Percentiles rank a stretch among this genome's conserved stretches.
Conservation (phyloP, 2,888 invertebrate genomes). For the Smittia sp. region DNA sequence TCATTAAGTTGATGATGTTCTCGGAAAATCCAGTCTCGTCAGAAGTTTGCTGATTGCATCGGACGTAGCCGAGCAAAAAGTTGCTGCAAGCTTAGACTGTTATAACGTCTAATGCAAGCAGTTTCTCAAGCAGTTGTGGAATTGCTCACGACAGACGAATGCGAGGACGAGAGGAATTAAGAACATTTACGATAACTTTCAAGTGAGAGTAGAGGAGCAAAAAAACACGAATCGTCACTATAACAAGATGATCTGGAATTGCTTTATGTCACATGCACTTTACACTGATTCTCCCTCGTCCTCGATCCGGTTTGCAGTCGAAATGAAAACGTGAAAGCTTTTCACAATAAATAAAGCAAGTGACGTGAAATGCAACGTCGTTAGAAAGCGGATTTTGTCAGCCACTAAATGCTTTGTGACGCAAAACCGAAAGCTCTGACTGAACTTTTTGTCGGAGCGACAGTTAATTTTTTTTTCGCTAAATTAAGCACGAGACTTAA, state of each 20-base stretch:
- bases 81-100: neutral
- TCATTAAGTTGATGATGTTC: neutral
- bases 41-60: constrained; percentile 7
- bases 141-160: constrained; percentile 1
- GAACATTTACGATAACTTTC: constrained; percentile 3
- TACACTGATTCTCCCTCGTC: neutral
- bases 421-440: too few relatives aligned
- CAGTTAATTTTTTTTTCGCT: too few relatives aligned
- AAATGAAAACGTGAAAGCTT: constrained; percentile 26
- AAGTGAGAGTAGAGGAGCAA: neutral
- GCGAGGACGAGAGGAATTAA: constrained; percentile 2
- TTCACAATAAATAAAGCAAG: constrained; percentile 31
- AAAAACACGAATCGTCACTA: neutral
- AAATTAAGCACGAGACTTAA: too few relatives aligned
- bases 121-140: neutral
- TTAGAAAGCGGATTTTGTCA: neutral
- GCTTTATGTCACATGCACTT: constrained; percentile 9
- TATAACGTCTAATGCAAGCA: neutral
- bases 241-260: constrained; percentile 10
- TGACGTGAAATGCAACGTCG: constrained; percentile 20
- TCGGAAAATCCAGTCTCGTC: neutral
- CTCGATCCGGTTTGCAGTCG: neutral
- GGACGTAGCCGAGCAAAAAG: neutral
- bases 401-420: too few relatives aligned
- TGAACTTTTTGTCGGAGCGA: too few relatives aligned